A percentile compares a stretch with the other conserved stretches of the same genome.
Evolutionary conservation across 2,113 vertebrate species (phyloP).

Genomic region (Thamnaconus septentrionalis): DNA sequence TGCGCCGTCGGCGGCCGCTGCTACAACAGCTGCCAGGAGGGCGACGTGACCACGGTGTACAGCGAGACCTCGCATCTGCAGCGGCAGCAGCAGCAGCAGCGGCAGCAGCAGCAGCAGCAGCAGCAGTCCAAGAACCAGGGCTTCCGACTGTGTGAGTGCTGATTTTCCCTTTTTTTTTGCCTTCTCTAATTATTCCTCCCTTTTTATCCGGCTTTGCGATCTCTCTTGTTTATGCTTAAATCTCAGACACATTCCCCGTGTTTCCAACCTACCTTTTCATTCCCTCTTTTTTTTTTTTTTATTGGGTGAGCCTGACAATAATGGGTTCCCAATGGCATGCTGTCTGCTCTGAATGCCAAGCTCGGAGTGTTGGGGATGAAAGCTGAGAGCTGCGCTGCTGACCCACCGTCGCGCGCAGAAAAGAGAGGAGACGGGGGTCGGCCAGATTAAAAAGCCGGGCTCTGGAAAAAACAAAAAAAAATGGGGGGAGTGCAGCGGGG

Average conservation of each 20-base stretch:
- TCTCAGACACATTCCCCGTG: conserved; percentile 23
- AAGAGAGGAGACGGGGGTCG: conserved; percentile 32
- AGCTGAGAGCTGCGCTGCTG: conserved; percentile 45
- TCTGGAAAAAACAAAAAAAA: conserved; percentile 36
- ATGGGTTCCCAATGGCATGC: conserved; percentile 54
- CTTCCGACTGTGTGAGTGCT: conserved; percentile 81
- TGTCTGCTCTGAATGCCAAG: conserved; percentile 43
- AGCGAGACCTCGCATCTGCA: conserved; percentile 71
- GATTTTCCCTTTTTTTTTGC: background rate
- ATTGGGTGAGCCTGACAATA: conserved; percentile 50
- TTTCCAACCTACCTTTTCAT: conserved; percentile 28
- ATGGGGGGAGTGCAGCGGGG: no score
- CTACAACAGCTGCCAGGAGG: conserved; percentile 79
- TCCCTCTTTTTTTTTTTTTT: conserved; percentile 53
- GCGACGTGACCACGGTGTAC: conserved; percentile 79
- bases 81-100: conserved; percentile 31
- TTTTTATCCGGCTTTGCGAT: background rate
- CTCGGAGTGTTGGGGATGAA: conserved; percentile 47
- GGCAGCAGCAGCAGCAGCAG: conserved; percentile 53
- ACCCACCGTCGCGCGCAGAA: conserved; percentile 44
- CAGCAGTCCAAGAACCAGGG: conserved; percentile 68
- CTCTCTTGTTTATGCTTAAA: conserved; percentile 23
- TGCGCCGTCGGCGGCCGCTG: conserved; percentile 70
- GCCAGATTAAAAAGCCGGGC: conserved; percentile 50
- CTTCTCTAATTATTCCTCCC: conserved; percentile 7